A percentile compares a stretch with the other conserved stretches of the same genome.
phyloP scores from a whole-genome alignment of 1,140 invertebrate genomes.

The Zophobas atratus region DNA sequence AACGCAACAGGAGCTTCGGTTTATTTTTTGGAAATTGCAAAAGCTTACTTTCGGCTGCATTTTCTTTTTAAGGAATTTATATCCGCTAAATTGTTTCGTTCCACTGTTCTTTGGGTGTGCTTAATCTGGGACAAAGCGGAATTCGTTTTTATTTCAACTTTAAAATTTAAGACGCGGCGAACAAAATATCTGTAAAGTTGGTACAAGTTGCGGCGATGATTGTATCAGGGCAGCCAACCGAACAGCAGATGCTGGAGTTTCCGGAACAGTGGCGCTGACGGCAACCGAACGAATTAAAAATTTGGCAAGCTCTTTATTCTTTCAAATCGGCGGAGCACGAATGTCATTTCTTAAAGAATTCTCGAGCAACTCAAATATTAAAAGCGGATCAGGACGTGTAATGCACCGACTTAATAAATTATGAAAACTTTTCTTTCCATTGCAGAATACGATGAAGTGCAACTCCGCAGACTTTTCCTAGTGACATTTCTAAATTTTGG shows the following conservation, averaged over 20 bases:
- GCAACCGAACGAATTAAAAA: slow-evolving; percentile 50
- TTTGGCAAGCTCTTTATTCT: slow-evolving; percentile 48
- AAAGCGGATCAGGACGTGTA: not conserved
- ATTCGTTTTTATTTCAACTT: slow-evolving; percentile 35
- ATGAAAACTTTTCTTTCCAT: not conserved
- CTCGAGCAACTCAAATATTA: slow-evolving; percentile 18
- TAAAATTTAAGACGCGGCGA: slow-evolving; percentile 9
- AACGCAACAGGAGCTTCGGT: no score
- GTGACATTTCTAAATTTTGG: slow-evolving; percentile 53
- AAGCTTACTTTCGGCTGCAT: no score
- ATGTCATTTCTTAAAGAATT: slow-evolving; percentile 6
- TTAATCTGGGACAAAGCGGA: slow-evolving; percentile 10
- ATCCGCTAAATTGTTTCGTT: no score
- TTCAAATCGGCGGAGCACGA: slow-evolving; percentile 16
- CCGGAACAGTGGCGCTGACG: slow-evolving; percentile 40
- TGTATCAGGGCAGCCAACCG: slow-evolving; percentile 48
- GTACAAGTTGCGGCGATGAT: slow-evolving; percentile 49
- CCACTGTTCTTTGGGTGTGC: not conserved
- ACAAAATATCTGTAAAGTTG: slow-evolving; percentile 36
- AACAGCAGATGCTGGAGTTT: slow-evolving; percentile 50
- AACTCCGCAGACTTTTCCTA: not conserved
- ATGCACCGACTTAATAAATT: slow-evolving; percentile 17
- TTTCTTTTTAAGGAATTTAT: no score
- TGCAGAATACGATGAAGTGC: slow-evolving; percentile 4
- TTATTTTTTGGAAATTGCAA: no score